Percentiles rank a stretch among this genome's conserved stretches.
Conservation (phyloP, 2,888 invertebrate genomes). For the Drosophila mercatorum region DNA sequence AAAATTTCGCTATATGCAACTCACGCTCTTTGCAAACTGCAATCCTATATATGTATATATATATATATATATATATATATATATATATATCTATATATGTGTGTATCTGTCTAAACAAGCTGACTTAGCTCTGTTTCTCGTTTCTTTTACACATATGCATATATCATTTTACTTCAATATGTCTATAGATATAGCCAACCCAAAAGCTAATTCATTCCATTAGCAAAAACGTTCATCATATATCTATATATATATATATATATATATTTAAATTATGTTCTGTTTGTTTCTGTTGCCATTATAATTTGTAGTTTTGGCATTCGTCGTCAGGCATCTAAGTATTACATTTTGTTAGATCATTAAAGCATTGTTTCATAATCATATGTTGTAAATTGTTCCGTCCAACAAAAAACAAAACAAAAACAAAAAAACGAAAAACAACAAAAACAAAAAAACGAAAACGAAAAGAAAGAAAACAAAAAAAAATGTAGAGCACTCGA, state of each 20-base stretch:
- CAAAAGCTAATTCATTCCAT: constrained; percentile 70
- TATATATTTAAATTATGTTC: constrained; percentile 3
- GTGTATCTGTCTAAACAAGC: constrained; percentile 41
- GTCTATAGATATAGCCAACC: constrained; percentile 29
- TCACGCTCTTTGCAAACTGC: constrained; percentile 31
- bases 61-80: constrained; percentile 29
- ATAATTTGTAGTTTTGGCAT: constrained; percentile 26
- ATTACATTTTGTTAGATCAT: constrained; percentile 52
- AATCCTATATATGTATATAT: constrained; percentile 17
- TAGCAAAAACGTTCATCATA: constrained; percentile 58
- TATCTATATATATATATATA: constrained; percentile 9
- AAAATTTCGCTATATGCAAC: constrained; percentile 38
- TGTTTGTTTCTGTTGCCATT: constrained; percentile 39
- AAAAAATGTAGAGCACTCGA: constrained; percentile 1
- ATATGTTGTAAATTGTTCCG: constrained; percentile 80
- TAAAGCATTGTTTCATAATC: constrained; percentile 77
- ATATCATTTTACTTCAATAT: constrained; percentile 11
- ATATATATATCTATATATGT: constrained; percentile 34
- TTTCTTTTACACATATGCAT: neutral
- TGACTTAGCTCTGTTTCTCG: constrained; percentile 15
- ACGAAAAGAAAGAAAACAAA: constrained; percentile 20
- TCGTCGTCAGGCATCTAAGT: constrained; percentile 43
- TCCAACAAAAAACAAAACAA: constrained; percentile 69
- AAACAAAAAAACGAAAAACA: constrained; percentile 38
- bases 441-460: constrained; percentile 36